Evolutionary conservation across 2,113 vertebrate species (phyloP).

Genomic region (Callaeas wilsoni): DNA sequence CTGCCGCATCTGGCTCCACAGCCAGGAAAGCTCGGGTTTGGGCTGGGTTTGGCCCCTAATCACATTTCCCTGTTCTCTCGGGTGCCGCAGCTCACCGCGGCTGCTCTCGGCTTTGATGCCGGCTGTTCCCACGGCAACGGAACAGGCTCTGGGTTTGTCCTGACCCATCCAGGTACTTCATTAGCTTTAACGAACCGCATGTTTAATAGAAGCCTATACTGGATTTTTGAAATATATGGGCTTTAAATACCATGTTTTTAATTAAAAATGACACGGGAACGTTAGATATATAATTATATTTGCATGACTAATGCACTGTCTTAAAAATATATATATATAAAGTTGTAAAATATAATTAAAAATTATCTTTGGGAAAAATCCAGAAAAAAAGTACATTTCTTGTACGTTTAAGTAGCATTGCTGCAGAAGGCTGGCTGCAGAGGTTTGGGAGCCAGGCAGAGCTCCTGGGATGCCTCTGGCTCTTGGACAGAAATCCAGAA

Average conservation of each 20-base stretch:
- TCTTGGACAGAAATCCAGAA: not conserved
- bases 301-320: not conserved
- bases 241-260: constrained; percentile 1
- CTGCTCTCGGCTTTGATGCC: not conserved
- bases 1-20: not conserved
- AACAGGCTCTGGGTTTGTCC: not conserved
- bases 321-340: not conserved
- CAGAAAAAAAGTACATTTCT: fast-evolving
- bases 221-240: not conserved
- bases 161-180: not conserved
- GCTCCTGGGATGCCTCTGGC: not conserved
- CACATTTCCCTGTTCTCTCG: fast-evolving
- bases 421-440: not conserved
- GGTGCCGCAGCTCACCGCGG: not conserved
- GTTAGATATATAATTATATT: not conserved
- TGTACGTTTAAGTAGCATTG: not conserved
- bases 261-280: not conserved
- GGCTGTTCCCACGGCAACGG: constrained; percentile 9
- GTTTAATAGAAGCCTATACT: not conserved
- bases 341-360: not conserved
- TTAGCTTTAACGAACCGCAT: not conserved
- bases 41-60: not conserved
- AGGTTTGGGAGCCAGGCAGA: not conserved
- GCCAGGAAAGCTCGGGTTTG: fast-evolving
- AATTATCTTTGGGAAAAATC: not conserved